Evolutionary conservation across 1,140 invertebrate genomes (phyloP).

Genomic region (Laodelphax striatellus): DNA sequence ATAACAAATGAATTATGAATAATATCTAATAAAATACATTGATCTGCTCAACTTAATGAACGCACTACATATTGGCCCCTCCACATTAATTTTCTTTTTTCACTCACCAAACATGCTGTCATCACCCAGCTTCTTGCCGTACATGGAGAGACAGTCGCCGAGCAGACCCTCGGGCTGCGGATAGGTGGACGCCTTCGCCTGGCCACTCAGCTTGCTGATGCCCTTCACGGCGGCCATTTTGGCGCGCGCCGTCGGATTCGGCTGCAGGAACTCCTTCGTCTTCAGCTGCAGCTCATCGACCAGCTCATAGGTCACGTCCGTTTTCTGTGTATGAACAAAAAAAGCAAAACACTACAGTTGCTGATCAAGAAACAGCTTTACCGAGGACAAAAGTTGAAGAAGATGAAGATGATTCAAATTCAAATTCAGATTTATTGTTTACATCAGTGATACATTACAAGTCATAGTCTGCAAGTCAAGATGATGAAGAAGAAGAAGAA

Average conservation of each 20-base stretch:
- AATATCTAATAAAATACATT: too few species aligned
- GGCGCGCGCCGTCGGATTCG: slow-evolving; percentile 90
- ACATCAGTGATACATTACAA: too few species aligned
- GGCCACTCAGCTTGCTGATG: slow-evolving; percentile 76
- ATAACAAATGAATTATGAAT: too few species aligned
- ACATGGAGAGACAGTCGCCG: slow-evolving; percentile 92
- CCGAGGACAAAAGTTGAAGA: too few species aligned
- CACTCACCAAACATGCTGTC: slow-evolving; percentile 79
- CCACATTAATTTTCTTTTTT: too few species aligned
- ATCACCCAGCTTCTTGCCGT: slow-evolving; percentile 91
- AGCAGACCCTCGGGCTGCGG: slow-evolving; percentile 96
- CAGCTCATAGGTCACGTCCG: slow-evolving; percentile 88
- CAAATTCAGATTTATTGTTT: too few species aligned
- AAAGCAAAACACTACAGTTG: neutral
- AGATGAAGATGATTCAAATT: too few species aligned
- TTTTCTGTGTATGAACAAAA: slow-evolving; percentile 67
- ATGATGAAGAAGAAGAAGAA: too few species aligned
- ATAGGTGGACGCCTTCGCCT: slow-evolving; percentile 86
- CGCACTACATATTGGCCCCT: too few species aligned
- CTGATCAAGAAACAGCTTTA: too few species aligned
- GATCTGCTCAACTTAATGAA: too few species aligned
- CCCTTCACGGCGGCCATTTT: slow-evolving; percentile 93
- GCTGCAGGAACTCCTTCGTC: slow-evolving; percentile 98
- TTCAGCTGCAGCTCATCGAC: slow-evolving; percentile 92
- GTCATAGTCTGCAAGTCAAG: too few species aligned